Conservation (phyloP, 2,888 invertebrate genomes). For the Stenurella melanura region DNA sequence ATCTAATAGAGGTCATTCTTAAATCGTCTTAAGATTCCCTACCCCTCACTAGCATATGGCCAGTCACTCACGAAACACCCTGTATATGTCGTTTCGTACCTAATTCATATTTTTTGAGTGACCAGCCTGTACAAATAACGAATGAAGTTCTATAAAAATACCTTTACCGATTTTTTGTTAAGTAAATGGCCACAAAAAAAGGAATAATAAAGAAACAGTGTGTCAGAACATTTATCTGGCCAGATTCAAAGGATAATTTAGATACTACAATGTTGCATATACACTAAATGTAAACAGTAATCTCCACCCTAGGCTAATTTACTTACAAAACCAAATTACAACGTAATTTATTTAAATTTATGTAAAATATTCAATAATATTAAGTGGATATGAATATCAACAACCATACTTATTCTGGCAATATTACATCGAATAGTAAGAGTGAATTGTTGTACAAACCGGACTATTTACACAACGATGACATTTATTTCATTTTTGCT, state of each 20-base stretch:
- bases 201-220: too few relatives aligned
- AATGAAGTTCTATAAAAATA: too few relatives aligned
- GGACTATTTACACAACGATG: not conserved
- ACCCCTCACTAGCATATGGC: too few relatives aligned
- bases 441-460: not conserved
- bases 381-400: not conserved
- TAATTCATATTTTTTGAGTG: too few relatives aligned
- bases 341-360: not conserved
- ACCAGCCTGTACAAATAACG: too few relatives aligned
- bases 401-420: not conserved
- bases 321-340: not conserved
- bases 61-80: too few relatives aligned
- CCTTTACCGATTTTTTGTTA: too few relatives aligned
- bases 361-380: not conserved
- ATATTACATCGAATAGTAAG: not conserved
- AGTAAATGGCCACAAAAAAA: too few relatives aligned
- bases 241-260: not conserved
- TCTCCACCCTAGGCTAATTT: not conserved
- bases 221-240: not conserved
- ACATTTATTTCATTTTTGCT: not conserved
- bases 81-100: too few relatives aligned
- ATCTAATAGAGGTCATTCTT: too few relatives aligned
- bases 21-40: too few relatives aligned
- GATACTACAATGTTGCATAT: too few relatives aligned
- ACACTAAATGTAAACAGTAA: not conserved